Percentiles rank a stretch among this genome's conserved stretches.
Conservation (phyloP, 2,888 invertebrate species). For the Pterostichus niger region DNA sequence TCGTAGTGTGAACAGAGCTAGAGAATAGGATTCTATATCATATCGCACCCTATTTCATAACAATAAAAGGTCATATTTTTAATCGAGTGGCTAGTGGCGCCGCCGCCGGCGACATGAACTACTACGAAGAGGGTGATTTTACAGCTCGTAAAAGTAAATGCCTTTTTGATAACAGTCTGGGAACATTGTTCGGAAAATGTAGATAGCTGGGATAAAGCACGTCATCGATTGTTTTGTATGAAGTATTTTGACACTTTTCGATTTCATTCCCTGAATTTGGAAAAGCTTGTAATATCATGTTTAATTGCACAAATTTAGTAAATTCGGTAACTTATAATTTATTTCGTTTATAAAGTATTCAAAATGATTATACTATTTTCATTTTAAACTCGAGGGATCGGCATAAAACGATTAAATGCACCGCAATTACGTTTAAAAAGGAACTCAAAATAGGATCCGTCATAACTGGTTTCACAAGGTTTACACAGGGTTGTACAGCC, state of each 20-base stretch:
- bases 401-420: too few relatives aligned
- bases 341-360: too few relatives aligned
- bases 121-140: slow-evolving; percentile 56
- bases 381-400: too few relatives aligned
- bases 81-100: slow-evolving; percentile 50
- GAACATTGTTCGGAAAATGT: slow-evolving; percentile 49
- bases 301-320: too few relatives aligned
- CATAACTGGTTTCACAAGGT: too few relatives aligned
- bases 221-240: slow-evolving; percentile 29
- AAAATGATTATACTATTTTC: too few relatives aligned
- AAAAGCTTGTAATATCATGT: too few relatives aligned
- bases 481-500: too few relatives aligned
- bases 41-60: slow-evolving; percentile 54
- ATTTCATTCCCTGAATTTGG: background rate
- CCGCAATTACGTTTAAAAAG: too few relatives aligned
- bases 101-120: slow-evolving; percentile 46
- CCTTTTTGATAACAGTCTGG: slow-evolving; percentile 57
- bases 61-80: slow-evolving; percentile 61
- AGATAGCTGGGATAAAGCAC: slow-evolving; percentile 54
- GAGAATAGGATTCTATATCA: background rate
- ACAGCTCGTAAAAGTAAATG: slow-evolving; percentile 61
- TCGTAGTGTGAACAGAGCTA: too few relatives aligned
- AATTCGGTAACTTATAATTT: too few relatives aligned
- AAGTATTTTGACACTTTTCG: background rate
- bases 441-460: too few relatives aligned